Conservation (phyloP, 2,888 invertebrate genomes). For the Amphimallon solstitiale region DNA sequence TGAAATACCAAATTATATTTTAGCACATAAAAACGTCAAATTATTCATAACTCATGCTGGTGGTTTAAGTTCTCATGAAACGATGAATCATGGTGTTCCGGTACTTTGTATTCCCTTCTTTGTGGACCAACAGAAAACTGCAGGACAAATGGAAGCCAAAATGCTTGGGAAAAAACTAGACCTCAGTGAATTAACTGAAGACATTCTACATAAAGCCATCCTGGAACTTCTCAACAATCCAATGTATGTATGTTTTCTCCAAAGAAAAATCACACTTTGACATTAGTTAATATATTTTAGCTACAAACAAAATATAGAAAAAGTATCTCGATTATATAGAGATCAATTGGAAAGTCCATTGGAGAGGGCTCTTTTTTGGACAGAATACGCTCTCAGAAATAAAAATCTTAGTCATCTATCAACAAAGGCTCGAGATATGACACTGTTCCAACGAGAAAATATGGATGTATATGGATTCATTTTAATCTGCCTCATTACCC, state of each 20-base stretch:
- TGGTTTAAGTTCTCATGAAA: conserved; percentile 51
- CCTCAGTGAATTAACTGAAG: conserved; percentile 44
- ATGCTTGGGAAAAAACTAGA: conserved; percentile 49
- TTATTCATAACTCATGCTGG: conserved; percentile 52
- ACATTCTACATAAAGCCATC: conserved; percentile 45
- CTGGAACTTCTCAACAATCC: conserved; percentile 47
- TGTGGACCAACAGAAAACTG: conserved; percentile 54
- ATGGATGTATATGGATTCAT: conserved; percentile 16
- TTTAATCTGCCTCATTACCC: neutral
- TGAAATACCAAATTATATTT: conserved; percentile 4
- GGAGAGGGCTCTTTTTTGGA: conserved; percentile 39
- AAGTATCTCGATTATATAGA: conserved; percentile 42
- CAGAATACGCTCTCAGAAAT: conserved; percentile 21
- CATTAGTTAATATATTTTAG: conserved; percentile 39
- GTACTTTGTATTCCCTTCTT: conserved; percentile 54
- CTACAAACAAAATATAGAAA: conserved; percentile 44
- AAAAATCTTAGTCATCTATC: conserved; percentile 4
- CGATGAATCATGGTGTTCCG: conserved; percentile 49
- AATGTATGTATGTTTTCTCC: conserved; percentile 42
- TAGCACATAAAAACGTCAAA: conserved; percentile 48
- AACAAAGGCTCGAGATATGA: conserved; percentile 14
- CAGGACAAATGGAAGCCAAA: conserved; percentile 48
- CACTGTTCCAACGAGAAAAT: neutral
- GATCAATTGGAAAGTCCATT: conserved; percentile 45
- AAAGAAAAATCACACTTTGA: neutral